phyloP scores from a whole-genome alignment of 2,113 vertebrate genomes.

The Apodemus sylvaticus region DNA sequence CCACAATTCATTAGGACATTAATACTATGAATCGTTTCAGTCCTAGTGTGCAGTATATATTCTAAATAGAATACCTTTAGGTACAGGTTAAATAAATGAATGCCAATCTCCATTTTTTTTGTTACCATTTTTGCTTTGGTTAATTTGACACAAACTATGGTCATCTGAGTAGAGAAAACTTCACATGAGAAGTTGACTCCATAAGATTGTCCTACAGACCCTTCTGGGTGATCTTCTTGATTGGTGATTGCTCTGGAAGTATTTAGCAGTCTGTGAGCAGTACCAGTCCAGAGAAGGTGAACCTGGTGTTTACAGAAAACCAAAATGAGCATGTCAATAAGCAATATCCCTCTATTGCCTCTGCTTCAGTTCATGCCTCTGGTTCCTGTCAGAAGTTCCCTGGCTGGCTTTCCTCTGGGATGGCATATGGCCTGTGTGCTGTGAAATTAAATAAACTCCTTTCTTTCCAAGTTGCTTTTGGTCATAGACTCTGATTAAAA shows the following conservation, averaged over 20 bases:
- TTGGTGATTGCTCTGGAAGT: neutral
- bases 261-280: neutral
- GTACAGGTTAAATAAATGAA: slow-evolving; percentile 18
- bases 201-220: neutral
- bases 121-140: neutral
- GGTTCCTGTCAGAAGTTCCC: neutral
- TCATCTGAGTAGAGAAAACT: neutral
- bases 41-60: neutral
- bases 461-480: neutral
- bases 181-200: neutral
- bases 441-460: neutral
- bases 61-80: slow-evolving; percentile 4
- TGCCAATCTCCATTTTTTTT: neutral
- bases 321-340: neutral
- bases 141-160: neutral
- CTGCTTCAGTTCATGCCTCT: neutral
- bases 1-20: neutral
- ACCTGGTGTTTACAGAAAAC: neutral
- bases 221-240: neutral
- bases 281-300: too few relatives aligned
- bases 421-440: neutral
- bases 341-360: neutral
- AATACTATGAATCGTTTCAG: neutral
- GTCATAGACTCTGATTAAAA: neutral
- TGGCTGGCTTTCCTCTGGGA: too few relatives aligned